These are phyloP conservation scores for Lipophrys pholis DNA, from an alignment of 2,113 vertebrate genomes.

Conservation along the genomic window DNA sequence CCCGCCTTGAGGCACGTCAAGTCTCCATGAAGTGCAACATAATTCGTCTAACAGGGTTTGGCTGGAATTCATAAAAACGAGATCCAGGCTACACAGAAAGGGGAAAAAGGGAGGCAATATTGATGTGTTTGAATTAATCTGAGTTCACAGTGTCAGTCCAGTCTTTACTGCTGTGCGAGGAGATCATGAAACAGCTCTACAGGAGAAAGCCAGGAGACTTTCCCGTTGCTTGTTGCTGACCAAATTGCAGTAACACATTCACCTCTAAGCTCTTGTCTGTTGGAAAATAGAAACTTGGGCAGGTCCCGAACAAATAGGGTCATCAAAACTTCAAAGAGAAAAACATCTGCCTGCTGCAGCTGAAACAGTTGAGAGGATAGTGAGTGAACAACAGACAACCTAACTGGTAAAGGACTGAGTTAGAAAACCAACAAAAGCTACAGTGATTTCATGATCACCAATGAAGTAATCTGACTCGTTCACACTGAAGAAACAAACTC, in stretches of 20 bases:
- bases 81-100: constrained; percentile 12
- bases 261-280: not conserved
- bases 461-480: too few relatives aligned
- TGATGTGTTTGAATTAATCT: constrained; percentile 38
- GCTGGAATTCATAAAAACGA: constrained; percentile 4
- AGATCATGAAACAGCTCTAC: not conserved
- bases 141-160: constrained; percentile 72
- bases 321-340: not conserved
- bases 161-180: not conserved
- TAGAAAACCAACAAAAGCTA: too few relatives aligned
- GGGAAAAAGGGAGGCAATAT: constrained; percentile 19
- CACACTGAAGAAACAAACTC: too few relatives aligned
- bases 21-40: constrained; percentile 12
- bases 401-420: too few relatives aligned
- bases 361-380: not conserved
- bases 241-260: not conserved
- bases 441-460: too few relatives aligned
- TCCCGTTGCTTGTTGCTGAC: constrained; percentile 67
- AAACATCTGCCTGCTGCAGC: not conserved
- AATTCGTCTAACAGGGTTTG: constrained; percentile 14
- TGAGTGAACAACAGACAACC: too few relatives aligned
- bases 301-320: not conserved
- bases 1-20: constrained; percentile 28
- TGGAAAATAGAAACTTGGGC: too few relatives aligned
- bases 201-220: constrained; percentile 70